Base-by-base conservation (phyloP, 30 jellyfish, hydroid and myxozoan genomes). In the Nemopilema nomurai region DNA sequence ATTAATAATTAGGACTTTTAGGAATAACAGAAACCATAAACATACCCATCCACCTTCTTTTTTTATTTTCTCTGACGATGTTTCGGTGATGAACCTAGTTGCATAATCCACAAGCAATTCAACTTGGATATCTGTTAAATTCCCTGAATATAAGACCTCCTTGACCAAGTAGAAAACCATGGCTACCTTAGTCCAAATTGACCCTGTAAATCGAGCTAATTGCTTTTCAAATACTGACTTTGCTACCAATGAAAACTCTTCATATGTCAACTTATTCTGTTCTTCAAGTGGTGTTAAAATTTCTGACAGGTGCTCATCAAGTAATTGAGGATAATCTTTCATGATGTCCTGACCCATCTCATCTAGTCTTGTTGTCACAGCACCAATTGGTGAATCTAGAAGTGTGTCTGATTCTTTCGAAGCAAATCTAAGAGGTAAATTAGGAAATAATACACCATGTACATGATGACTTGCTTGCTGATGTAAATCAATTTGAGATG, bases 21-120 rank as follows among this genome's bases (percentile, higher is more conserved):
- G 26, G 26, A 69, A n/a, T 4, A 52, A 19, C 19, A n/a, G 8
- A 26, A 79, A 24, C 18, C 69, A 52, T 21, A 79, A 19, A 64
- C 97, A 71, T 82, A 91, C 97, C 97, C 95, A 86, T 24, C 97
- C 95, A 16, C 96, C 96, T 80, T 85, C 89, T 22, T 91, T 86
- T 52, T 52, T 76, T 26, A 93, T 79, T 18, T 90, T 65, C n/a
- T 89, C 93, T 8, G 62, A 50, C 24, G 92, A 89, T 23, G 92
- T 86, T 63, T 93, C 99, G 3, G 96, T 69, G 28, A 93, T 69
- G 70, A 88, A 93, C 52, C 91, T 79, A 1, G 96, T 81, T 49
- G 99, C 95, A 66, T 93, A 85, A 4, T 93, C 99, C 22, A 93
- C 99, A 77, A 93, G 50, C 69, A 89, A 28, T 79, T 93, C 99